Evolutionary conservation across 2,888 invertebrate genomes (phyloP).

Genomic region (Drosophila koepferae): DNA sequence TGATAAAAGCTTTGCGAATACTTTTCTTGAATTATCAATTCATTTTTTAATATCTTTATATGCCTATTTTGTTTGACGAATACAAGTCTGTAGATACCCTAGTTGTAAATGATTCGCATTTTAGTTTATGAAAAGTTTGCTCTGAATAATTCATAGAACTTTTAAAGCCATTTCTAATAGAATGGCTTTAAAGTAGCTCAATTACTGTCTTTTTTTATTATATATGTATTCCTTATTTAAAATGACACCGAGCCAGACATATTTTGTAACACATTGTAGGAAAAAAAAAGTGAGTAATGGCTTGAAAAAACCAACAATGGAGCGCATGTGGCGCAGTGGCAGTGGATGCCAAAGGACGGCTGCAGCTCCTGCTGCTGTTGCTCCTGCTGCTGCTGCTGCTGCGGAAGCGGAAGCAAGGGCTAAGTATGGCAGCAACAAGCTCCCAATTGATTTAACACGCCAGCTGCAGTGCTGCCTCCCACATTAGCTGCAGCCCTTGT

Average conservation of each 20-base stretch:
- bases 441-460: constrained; percentile 81
- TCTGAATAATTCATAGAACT: neutral
- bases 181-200: neutral
- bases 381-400: constrained; percentile 7
- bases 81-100: neutral
- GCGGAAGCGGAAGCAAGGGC: constrained; percentile 64
- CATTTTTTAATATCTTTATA: neutral
- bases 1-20: neutral
- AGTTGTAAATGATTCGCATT: neutral
- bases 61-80: too few relatives aligned
- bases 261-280: neutral
- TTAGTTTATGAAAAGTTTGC: neutral
- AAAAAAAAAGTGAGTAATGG: constrained; percentile 65
- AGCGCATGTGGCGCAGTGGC: constrained; percentile 61
- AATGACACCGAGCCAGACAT: neutral
- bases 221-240: neutral
- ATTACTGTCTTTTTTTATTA: neutral
- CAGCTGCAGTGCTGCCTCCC: constrained; percentile 36
- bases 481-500: constrained; percentile 19
- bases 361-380: constrained; percentile 2
- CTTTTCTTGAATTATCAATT: neutral
- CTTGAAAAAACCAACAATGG: constrained; percentile 35
- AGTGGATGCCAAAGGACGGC: constrained; percentile 37
- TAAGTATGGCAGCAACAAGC: constrained; percentile 74
- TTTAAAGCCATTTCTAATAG: neutral